phyloP scores from a whole-genome alignment of 2,113 vertebrate genomes.

The Dicentrarchus labrax region DNA sequence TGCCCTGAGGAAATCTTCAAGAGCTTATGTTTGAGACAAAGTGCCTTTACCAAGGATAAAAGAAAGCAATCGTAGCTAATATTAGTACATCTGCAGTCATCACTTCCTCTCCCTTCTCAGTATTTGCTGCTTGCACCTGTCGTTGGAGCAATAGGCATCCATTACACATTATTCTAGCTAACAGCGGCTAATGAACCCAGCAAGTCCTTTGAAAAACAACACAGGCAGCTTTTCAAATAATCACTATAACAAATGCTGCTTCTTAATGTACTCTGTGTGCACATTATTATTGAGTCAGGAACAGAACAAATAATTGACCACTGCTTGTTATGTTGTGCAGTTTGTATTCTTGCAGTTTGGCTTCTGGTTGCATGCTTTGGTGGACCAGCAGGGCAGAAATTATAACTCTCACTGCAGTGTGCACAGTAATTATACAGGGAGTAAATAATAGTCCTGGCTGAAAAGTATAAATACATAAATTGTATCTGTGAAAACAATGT shows the following conservation, averaged over 20 bases:
- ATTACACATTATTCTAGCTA: constrained; percentile 2
- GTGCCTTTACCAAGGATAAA: not conserved
- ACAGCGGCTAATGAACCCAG: constrained; percentile 30
- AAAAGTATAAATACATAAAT: not conserved
- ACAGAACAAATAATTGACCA: not conserved
- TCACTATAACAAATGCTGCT: not conserved
- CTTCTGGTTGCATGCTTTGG: not conserved
- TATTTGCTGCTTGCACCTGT: constrained; percentile 11
- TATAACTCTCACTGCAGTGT: not conserved
- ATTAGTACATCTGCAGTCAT: not conserved
- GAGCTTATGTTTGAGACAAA: not conserved
- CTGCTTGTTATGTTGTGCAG: not conserved
- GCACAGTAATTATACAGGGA: not conserved
- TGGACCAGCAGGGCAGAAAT: not conserved
- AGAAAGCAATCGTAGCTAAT: not conserved
- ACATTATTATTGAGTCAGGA: not conserved
- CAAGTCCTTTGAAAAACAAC: constrained; percentile 7
- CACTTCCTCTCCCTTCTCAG: not conserved
- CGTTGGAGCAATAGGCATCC: not conserved
- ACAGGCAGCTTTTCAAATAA: not conserved
- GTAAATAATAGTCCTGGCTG: not conserved
- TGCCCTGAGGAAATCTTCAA: not conserved
- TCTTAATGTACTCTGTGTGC: not conserved
- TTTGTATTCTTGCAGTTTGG: not conserved
- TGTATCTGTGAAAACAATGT: not conserved